These are phyloP conservation scores for Drosophila sechellia DNA, from an alignment of 1,140 invertebrate species.

Conservation along the genomic window DNA sequence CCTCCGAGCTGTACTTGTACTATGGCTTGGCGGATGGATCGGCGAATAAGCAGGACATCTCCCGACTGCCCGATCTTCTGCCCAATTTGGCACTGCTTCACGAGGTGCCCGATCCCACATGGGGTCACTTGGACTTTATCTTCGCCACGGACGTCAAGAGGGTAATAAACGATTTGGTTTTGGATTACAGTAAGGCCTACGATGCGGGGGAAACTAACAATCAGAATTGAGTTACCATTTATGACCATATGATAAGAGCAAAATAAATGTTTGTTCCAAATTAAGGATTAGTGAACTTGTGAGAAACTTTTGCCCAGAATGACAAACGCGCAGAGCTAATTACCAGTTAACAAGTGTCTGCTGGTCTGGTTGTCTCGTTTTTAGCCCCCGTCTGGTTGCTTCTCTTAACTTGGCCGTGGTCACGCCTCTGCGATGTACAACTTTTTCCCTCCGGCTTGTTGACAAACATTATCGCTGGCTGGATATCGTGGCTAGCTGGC, in stretches of 20 bases:
- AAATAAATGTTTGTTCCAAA: neutral
- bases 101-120: slow-evolving; percentile 82
- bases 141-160: slow-evolving; percentile 85
- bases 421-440: slow-evolving; percentile 47
- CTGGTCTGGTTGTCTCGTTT: slow-evolving; percentile 29
- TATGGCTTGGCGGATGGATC: slow-evolving; percentile 88
- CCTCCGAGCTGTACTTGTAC: slow-evolving; percentile 87
- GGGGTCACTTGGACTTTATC: slow-evolving; percentile 87
- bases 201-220: slow-evolving; percentile 17
- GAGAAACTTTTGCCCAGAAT: slow-evolving; percentile 12
- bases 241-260: too few species aligned
- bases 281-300: neutral
- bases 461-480: slow-evolving; percentile 64
- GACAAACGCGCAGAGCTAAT: slow-evolving; percentile 28
- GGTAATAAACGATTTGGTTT: slow-evolving; percentile 84
- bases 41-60: slow-evolving; percentile 85
- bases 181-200: slow-evolving; percentile 56
- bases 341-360: slow-evolving; percentile 54
- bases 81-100: slow-evolving; percentile 82
- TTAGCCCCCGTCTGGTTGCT: neutral
- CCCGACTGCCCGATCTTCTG: slow-evolving; percentile 81
- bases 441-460: slow-evolving; percentile 21
- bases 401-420: slow-evolving; percentile 30
- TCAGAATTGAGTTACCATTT: too few species aligned
- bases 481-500: slow-evolving; percentile 33